Conservation (phyloP, 2,797 vertebrate genomes). For the Pelobates cultripes region DNA sequence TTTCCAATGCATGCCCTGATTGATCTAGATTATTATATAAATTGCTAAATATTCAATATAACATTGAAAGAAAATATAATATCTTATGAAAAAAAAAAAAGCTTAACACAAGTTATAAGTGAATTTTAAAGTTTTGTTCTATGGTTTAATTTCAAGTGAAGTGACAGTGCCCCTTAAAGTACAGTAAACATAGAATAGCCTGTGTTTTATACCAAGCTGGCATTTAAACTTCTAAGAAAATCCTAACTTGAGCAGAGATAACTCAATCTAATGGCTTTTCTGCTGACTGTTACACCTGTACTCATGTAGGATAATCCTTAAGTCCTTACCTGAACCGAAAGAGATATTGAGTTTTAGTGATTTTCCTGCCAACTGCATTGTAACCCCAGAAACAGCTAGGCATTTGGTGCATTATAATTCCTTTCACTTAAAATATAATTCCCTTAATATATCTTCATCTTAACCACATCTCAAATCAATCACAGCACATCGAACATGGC, state of each 20-base stretch:
- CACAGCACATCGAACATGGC: neutral
- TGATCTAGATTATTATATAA: too few species aligned
- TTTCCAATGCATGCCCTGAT: too few species aligned
- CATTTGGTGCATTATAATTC: neutral
- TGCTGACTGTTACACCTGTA: neutral
- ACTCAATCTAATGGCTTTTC: neutral
- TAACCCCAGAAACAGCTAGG: neutral
- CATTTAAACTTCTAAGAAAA: too few species aligned
- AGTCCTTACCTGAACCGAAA: neutral
- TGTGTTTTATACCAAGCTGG: too few species aligned
- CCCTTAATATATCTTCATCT: neutral
- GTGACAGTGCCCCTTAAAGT: too few species aligned
- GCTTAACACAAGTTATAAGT: too few species aligned
- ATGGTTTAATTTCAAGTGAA: too few species aligned
- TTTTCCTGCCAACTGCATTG: neutral
- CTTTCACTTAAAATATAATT: neutral
- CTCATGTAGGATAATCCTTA: neutral
- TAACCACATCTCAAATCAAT: neutral
- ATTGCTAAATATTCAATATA: too few species aligned
- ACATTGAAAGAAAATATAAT: too few species aligned
- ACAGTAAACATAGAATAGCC: too few species aligned
- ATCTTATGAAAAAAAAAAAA: too few species aligned
- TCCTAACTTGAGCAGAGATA: neutral
- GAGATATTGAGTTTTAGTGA: neutral
- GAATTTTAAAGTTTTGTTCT: too few species aligned